Base-by-base conservation (phyloP, 2,797 vertebrate species). In the Alcedo atthis region DNA sequence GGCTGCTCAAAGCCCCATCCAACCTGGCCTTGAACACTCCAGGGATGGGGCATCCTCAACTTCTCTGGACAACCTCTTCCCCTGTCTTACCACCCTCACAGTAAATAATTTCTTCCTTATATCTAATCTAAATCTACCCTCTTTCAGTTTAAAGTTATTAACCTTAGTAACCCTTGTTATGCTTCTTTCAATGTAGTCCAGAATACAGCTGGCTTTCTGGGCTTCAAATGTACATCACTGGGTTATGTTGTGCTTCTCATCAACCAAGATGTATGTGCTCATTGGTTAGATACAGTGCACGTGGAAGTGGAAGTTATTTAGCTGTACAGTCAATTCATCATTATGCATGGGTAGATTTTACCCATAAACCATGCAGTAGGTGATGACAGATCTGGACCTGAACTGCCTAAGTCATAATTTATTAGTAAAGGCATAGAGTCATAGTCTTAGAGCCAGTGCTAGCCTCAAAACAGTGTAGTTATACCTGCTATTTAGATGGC, bases 271-370 rank as follows among this genome's bases (percentile, higher is more conserved):
- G 3, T 62, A 30, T 55, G 53, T 91, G 59, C 33, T 35, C 42
- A 28, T 13, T 80, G 57, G 64, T 86, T 79, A 51, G 25, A 85
- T 30, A 64, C 12, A 62, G 13, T 63, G 22, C 3, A 2, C 30
- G 30, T 59, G 32, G 28, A 16, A 91, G 33, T 4, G 5, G 82
- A 76, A 75, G n/a, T 49, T 89, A 20, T 76, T 85, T 45, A 79
- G 55, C 54, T 81, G 16, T 32, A 15, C 17, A 67, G 42, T 33
- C 77, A 85, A 62, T 85, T 92, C 48, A 61, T 15, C 18, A 42
- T 88, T 86, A 70, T 55, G 55, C 48, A 79, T 53, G 51, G 55
- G 12, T 63, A 24, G 26, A 68, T 94, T 92, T 92, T 88, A 22
- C 20, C 63, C 40, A 18, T 51, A 62, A 88, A 66, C 51, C 32